These are phyloP conservation scores for Gallinago solitaria DNA, from an alignment of 2,797 vertebrate genomes.

Conservation along the genomic window DNA sequence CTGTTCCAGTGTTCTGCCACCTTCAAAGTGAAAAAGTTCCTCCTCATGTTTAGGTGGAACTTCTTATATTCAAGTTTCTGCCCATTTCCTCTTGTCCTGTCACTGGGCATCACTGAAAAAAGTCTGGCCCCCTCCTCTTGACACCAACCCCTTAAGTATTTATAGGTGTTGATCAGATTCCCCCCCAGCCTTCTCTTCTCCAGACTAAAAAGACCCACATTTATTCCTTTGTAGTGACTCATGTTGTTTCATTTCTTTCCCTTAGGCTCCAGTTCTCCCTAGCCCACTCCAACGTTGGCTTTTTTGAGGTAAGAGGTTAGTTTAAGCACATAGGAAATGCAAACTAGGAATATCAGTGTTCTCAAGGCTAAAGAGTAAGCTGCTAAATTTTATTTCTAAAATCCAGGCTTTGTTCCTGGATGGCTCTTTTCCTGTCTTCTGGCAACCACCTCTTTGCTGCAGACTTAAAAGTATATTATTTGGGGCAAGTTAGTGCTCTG, in stretches of 20 bases:
- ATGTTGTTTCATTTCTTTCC: constrained; percentile 15
- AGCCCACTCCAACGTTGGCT: constrained; percentile 61
- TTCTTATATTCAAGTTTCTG: too few species aligned
- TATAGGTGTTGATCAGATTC: too few species aligned
- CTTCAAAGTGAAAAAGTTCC: too few species aligned
- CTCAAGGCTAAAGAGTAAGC: background rate
- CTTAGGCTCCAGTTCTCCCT: constrained; percentile 72
- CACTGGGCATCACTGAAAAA: too few species aligned
- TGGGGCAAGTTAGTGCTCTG: background rate
- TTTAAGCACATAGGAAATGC: background rate
- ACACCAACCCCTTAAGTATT: too few species aligned
- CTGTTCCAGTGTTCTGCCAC: too few species aligned
- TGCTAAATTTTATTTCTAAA: background rate
- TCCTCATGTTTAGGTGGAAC: too few species aligned
- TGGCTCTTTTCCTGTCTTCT: background rate
- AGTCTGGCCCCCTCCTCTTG: too few species aligned
- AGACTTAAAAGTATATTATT: background rate
- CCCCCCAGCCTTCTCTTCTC: too few species aligned
- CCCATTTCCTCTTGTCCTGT: too few species aligned
- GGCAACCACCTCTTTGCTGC: background rate
- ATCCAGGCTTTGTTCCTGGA: background rate
- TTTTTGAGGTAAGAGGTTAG: constrained; percentile 63
- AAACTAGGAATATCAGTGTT: background rate
- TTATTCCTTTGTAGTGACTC: background rate
- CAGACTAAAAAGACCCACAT: background rate